These are phyloP conservation scores for Bombus picipes DNA, from an alignment of 1,140 invertebrate species.

Conservation along the genomic window DNA sequence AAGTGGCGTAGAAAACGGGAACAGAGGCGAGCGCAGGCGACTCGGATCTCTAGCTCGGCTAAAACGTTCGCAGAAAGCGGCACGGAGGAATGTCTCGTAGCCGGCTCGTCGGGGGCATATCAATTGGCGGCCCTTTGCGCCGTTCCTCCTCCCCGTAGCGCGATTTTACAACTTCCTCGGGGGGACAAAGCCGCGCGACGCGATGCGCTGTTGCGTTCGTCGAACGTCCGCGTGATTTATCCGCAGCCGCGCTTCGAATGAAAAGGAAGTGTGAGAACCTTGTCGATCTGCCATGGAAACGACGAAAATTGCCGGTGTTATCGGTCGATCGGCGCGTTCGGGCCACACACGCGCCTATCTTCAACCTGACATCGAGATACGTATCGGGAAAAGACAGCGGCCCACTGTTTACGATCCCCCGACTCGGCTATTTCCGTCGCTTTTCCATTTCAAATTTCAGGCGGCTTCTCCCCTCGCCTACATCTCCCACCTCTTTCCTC, in stretches of 20 bases:
- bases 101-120: slow-evolving; percentile 58
- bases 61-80: background rate
- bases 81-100: slow-evolving; percentile 54
- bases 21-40: background rate
- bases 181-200: slow-evolving; percentile 13
- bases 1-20: background rate
- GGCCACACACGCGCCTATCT: slow-evolving; percentile 32
- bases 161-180: slow-evolving; percentile 80
- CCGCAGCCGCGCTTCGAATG: slow-evolving; percentile 31
- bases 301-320: slow-evolving; percentile 45
- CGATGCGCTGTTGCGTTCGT: slow-evolving; percentile 21
- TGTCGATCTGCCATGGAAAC: background rate
- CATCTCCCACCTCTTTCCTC: background rate
- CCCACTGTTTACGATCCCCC: slow-evolving; percentile 49
- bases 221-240: slow-evolving; percentile 44
- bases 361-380: slow-evolving; percentile 51
- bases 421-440: slow-evolving; percentile 4
- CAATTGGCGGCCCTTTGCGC: slow-evolving; percentile 49
- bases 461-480: no score
- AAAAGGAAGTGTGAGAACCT: slow-evolving; percentile 36
- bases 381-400: slow-evolving; percentile 61
- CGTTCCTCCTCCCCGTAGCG: slow-evolving; percentile 33
- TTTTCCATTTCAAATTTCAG: slow-evolving; percentile 31
- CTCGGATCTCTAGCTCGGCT: background rate
- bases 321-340: slow-evolving; percentile 57